These are phyloP conservation scores for Pelochelys cantorii DNA, from an alignment of 2,797 vertebrate genomes.

Conservation along the genomic window DNA sequence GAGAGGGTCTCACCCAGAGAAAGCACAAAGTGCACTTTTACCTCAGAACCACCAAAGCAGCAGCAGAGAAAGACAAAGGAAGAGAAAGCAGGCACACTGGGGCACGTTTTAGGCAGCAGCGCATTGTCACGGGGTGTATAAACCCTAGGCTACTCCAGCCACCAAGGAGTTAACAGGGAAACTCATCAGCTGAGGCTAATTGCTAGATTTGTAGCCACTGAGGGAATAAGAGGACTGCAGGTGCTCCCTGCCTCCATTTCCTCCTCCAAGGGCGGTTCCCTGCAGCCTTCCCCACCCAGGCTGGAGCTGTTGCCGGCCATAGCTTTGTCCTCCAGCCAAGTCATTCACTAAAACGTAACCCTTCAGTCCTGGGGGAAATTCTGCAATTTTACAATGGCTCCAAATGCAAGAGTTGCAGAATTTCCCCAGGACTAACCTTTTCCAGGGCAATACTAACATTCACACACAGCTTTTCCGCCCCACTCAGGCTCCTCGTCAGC, in stretches of 20 bases:
- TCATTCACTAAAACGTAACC: neutral
- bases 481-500: neutral
- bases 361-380: no score
- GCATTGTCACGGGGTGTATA: rapidly evolving
- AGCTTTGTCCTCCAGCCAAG: neutral
- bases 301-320: neutral
- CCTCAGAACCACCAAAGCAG: neutral
- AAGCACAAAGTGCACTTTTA: neutral
- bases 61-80: neutral
- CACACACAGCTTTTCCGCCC: neutral
- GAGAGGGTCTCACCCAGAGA: neutral
- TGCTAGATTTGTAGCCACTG: neutral
- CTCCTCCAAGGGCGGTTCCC: neutral
- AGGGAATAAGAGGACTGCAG: neutral
- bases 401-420: no score
- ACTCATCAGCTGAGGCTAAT: neutral
- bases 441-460: neutral
- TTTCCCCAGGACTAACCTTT: neutral
- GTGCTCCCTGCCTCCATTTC: neutral
- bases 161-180: neutral
- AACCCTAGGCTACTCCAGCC: neutral
- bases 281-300: neutral
- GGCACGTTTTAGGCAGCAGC: neutral
- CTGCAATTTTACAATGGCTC: no score
- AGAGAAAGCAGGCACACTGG: neutral